Evolutionary conservation across 2,888 invertebrate genomes (phyloP).

Genomic region (Parnassius smintheus): DNA sequence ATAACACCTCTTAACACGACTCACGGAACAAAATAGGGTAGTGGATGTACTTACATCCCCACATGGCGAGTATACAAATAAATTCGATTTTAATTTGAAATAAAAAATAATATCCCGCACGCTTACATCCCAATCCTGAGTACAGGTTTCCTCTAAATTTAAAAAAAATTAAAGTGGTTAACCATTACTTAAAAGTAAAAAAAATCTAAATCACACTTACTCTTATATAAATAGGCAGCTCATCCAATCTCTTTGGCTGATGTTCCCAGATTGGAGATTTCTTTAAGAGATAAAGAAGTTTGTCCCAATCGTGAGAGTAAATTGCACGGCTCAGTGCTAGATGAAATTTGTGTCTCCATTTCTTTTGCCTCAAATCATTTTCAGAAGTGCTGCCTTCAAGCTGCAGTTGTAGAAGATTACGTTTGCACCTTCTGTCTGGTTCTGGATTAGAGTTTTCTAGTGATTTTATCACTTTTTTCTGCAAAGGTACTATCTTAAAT

Average conservation of each 20-base stretch:
- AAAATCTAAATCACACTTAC: slow-evolving; percentile 40
- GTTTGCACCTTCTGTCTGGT: slow-evolving; percentile 44
- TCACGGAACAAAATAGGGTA: no score
- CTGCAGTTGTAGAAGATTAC: slow-evolving; percentile 50
- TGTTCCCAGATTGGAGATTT: slow-evolving; percentile 59
- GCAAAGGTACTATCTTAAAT: slow-evolving; percentile 24
- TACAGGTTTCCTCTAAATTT: no score
- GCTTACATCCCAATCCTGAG: no score
- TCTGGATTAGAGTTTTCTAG: slow-evolving; percentile 37
- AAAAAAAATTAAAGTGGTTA: no score
- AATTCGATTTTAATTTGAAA: no score
- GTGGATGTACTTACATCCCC: no score
- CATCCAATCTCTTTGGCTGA: slow-evolving; percentile 31
- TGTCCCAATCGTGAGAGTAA: slow-evolving; percentile 67
- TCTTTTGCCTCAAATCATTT: slow-evolving; percentile 27
- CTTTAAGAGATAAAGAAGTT: slow-evolving; percentile 56
- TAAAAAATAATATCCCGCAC: no score
- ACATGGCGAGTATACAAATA: no score
- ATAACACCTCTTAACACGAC: no score
- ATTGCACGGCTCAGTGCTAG: slow-evolving; percentile 52
- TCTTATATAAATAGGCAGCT: slow-evolving; percentile 48
- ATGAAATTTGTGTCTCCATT: slow-evolving; percentile 41
- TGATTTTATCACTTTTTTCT: slow-evolving; percentile 52
- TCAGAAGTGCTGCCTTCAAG: slow-evolving; percentile 32
- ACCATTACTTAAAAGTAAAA: background rate